Percentiles rank a stretch among this genome's conserved stretches.
Conservation (phyloP, 2,113 vertebrate genomes). For the Pelvicachromis taeniatus region DNA sequence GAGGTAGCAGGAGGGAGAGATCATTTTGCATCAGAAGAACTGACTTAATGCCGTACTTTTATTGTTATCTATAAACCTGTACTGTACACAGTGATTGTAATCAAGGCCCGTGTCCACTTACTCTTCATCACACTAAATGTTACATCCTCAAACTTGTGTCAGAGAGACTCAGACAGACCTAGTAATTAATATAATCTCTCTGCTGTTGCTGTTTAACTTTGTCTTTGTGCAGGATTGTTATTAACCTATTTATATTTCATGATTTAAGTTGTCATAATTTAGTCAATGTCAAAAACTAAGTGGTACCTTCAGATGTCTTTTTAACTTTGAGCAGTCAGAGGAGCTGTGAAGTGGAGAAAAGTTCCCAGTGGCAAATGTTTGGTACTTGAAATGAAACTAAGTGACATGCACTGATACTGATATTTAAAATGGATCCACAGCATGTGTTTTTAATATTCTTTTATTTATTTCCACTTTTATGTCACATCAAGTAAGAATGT, state of each 20-base stretch:
- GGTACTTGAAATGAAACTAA: neutral
- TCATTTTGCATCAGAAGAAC: neutral
- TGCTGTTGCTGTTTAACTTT: neutral
- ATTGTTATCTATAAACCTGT: neutral
- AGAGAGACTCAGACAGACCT: neutral
- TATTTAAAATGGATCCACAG: neutral
- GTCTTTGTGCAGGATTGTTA: neutral
- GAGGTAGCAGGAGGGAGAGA: neutral
- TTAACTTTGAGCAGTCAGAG: neutral
- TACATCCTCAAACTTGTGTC: neutral
- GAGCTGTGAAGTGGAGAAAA: neutral
- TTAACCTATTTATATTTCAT: neutral
- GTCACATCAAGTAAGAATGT: neutral
- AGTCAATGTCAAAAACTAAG: neutral
- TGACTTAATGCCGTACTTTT: neutral
- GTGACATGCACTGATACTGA: neutral
- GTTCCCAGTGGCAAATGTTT: neutral
- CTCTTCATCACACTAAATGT: fast-evolving
- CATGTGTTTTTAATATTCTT: neutral
- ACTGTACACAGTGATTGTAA: neutral
- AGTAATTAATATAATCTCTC: neutral
- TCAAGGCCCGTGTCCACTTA: neutral
- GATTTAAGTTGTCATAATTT: neutral
- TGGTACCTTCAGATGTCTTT: neutral
- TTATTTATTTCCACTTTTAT: neutral